Conservation (phyloP, 30 jellyfish, hydroid and myxozoan genomes). For the Clytia hemisphaerica region DNA sequence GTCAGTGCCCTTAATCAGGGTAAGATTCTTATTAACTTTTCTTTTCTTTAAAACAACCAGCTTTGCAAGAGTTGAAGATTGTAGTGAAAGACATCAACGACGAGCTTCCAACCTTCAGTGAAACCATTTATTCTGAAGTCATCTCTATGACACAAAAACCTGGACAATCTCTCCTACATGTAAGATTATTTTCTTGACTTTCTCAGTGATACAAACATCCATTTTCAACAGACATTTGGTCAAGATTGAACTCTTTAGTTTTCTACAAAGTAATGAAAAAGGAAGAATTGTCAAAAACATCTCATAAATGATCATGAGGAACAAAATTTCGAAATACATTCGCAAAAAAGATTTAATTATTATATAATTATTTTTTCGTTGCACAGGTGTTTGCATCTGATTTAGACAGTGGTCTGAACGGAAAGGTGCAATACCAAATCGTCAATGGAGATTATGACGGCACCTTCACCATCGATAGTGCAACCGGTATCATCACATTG, state of each 20-base stretch:
- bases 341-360: no score
- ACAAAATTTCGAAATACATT: no score
- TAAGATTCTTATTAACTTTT: not conserved
- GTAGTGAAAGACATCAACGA: conserved; percentile 73
- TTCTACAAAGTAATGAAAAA: no score
- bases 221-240: no score
- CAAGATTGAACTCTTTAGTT: no score
- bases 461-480: conserved; percentile 55
- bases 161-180: conserved; percentile 37
- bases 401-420: conserved; percentile 80
- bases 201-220: no score
- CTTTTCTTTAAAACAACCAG: no score
- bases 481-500: conserved; percentile 65
- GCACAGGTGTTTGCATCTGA: conserved; percentile 79
- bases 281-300: no score
- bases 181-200: no score
- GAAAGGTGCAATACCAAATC: conserved; percentile 44
- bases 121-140: conserved; percentile 40
- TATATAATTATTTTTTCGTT: not conserved
- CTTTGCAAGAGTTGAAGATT: conserved; percentile 62
- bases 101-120: conserved; percentile 82
- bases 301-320: no score
- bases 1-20: not conserved
- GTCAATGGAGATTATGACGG: conserved; percentile 17
- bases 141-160: conserved; percentile 58